These are phyloP conservation scores for Saguinus midas DNA, from an alignment of 2,113 vertebrate genomes.

Conservation along the genomic window DNA sequence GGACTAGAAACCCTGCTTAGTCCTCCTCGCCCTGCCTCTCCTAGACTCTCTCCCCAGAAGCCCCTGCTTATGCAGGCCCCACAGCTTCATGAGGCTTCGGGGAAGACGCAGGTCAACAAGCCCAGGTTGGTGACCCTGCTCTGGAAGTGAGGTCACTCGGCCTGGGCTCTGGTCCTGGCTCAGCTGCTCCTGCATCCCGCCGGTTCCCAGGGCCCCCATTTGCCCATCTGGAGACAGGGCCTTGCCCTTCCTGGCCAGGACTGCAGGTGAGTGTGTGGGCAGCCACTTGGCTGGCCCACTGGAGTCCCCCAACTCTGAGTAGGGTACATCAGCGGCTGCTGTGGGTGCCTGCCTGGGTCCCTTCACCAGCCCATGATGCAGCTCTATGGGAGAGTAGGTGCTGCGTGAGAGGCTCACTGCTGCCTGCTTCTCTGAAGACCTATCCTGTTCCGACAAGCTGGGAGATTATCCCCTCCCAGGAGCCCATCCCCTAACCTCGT, in stretches of 20 bases:
- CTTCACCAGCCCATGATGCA: background rate
- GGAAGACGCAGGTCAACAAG: background rate
- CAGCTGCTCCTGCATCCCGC: background rate
- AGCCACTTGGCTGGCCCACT: background rate
- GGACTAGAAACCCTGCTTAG: background rate
- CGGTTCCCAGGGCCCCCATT: background rate
- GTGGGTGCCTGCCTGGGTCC: background rate
- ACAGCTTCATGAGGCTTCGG: background rate
- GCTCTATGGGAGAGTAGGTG: background rate
- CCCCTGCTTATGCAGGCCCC: rapidly evolving
- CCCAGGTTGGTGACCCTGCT: background rate
- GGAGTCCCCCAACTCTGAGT: background rate
- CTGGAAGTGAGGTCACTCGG: background rate
- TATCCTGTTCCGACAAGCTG: background rate
- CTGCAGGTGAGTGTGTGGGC: background rate
- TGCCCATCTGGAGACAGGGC: background rate
- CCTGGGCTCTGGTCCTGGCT: background rate
- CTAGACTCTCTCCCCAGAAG: background rate
- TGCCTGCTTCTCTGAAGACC: background rate
- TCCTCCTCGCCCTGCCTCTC: background rate
- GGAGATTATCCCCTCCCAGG: background rate
- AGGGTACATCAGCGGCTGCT: background rate
- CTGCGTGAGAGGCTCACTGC: background rate
- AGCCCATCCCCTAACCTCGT: rapidly evolving
- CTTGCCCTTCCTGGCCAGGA: background rate